A percentile compares a stretch with the other conserved stretches of the same genome.
Conservation (phyloP, 2,113 vertebrate species). For the Xiphias gladius region DNA sequence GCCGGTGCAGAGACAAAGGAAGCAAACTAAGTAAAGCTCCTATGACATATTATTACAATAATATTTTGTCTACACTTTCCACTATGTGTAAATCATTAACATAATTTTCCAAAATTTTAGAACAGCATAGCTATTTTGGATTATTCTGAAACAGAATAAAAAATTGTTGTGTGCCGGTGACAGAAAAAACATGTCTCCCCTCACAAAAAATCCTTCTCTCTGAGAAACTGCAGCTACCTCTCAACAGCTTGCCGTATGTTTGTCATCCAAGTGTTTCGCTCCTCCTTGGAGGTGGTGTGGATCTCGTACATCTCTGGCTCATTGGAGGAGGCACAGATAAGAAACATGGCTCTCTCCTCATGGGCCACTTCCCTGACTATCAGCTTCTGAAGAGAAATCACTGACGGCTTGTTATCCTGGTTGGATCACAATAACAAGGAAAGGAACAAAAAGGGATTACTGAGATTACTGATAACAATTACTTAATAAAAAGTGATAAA, state of each 20-base stretch:
- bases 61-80: not conserved
- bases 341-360: constrained; percentile 97
- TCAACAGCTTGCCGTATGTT: constrained; percentile 93
- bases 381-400: constrained; percentile 95
- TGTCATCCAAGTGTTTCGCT: constrained; percentile 94
- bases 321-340: constrained; percentile 93
- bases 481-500: not conserved
- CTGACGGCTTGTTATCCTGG: constrained; percentile 94
- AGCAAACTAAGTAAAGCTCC: not conserved
- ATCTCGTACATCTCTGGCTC: constrained; percentile 99
- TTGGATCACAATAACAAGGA: not conserved
- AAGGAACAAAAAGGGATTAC: not conserved
- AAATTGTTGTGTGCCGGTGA: not conserved
- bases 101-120: not conserved
- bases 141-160: not conserved
- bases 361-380: constrained; percentile 98
- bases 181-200: not conserved
- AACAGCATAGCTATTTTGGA: not conserved
- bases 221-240: constrained; percentile 83
- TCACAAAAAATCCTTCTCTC: too few relatives aligned
- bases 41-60: not conserved
- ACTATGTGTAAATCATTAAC: not conserved
- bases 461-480: not conserved
- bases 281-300: constrained; percentile 93
- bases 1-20: not conserved